Conservation (phyloP, 2,888 invertebrate species). For the Rhorus exstirpatorius region DNA sequence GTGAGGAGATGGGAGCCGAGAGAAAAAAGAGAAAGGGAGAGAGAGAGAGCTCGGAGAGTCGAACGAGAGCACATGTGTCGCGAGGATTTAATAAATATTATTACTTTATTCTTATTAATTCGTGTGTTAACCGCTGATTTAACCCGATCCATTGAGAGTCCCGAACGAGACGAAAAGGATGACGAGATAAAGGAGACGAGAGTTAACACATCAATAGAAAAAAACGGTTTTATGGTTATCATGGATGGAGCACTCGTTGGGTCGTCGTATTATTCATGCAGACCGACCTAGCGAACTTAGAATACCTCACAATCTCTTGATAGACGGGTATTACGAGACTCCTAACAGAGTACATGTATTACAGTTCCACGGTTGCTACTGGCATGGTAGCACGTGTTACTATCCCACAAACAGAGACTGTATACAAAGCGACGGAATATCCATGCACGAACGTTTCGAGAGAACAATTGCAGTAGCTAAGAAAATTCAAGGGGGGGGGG, state of each 20-base stretch:
- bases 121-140: neutral
- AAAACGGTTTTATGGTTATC: too few relatives aligned
- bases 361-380: too few relatives aligned
- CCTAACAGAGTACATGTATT: too few relatives aligned
- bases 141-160: constrained; percentile 2
- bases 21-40: neutral
- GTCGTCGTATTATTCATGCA: too few relatives aligned
- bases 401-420: too few relatives aligned
- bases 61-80: neutral
- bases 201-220: too few relatives aligned
- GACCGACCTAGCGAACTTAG: constrained; percentile 26
- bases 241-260: too few relatives aligned
- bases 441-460: too few relatives aligned
- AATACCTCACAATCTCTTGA: constrained; percentile 19
- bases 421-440: too few relatives aligned
- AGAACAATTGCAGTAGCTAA: constrained; percentile 55
- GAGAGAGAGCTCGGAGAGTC: constrained; percentile 5
- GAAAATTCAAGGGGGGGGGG: constrained; percentile 7
- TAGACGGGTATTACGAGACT: too few relatives aligned
- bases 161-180: neutral
- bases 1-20: neutral
- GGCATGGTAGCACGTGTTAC: too few relatives aligned
- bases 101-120: constrained; percentile 1
- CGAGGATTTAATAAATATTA: constrained; percentile 3
- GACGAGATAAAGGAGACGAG: constrained; percentile 12